These are phyloP conservation scores for Oscheius sp. DNA, from an alignment of 2,888 invertebrate species.

Conservation along the genomic window DNA sequence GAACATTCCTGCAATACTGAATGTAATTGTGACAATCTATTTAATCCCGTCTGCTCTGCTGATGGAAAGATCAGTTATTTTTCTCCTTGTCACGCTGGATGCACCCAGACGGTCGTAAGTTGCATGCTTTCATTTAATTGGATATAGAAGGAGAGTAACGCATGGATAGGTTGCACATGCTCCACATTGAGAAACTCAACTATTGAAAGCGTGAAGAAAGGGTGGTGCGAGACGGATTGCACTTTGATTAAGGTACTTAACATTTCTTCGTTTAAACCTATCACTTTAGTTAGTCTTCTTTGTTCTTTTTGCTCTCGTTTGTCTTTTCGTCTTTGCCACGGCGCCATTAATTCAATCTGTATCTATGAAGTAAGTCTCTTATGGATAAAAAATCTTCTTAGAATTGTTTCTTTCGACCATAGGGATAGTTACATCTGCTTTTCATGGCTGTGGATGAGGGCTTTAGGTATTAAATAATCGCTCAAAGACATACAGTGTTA, in stretches of 20 bases:
- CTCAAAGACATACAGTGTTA: no score
- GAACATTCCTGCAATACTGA: constrained; percentile 34
- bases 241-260: constrained; percentile 23
- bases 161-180: constrained; percentile 3
- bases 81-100: constrained; percentile 56
- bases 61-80: constrained; percentile 42
- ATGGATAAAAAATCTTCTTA: constrained; percentile 14
- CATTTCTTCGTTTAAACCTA: no score
- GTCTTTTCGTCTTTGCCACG: constrained; percentile 46
- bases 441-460: constrained; percentile 56
- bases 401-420: constrained; percentile 51
- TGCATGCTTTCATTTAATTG: no score
- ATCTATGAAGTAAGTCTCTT: constrained; percentile 36
- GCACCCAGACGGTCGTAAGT: constrained; percentile 14
- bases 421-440: constrained; percentile 56
- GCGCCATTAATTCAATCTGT: constrained; percentile 52
- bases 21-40: constrained; percentile 50
- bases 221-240: constrained; percentile 37
- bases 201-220: constrained; percentile 14
- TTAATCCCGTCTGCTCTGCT: constrained; percentile 53
- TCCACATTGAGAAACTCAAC: constrained; percentile 3
- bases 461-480: no score
- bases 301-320: constrained; percentile 42
- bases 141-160: no score
- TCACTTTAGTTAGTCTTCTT: constrained; percentile 48